phyloP scores from a whole-genome alignment of 2,888 invertebrate genomes.

The Tenthredo mesomela region DNA sequence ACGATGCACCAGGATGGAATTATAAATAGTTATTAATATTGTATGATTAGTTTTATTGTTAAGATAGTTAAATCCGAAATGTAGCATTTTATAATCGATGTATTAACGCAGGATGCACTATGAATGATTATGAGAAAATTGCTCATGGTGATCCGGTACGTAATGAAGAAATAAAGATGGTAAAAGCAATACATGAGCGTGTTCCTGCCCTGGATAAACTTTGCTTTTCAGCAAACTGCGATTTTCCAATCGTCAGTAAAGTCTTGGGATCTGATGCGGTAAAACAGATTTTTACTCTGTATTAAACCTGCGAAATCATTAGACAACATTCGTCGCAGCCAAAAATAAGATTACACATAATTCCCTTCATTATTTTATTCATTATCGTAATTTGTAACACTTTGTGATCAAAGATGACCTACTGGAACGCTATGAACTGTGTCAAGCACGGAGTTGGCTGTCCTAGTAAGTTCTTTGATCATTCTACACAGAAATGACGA shows the following conservation, averaged over 20 bases:
- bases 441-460: conserved; percentile 80
- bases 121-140: conserved; percentile 76
- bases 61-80: not conserved
- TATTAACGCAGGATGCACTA: conserved; percentile 74
- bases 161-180: conserved; percentile 74
- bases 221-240: conserved; percentile 78
- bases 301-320: not conserved
- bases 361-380: conserved; percentile 56
- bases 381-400: not conserved
- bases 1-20: not conserved
- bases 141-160: conserved; percentile 75
- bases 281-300: conserved; percentile 75
- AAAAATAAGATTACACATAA: not conserved
- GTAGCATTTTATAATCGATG: not conserved
- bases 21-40: not conserved
- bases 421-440: conserved; percentile 80
- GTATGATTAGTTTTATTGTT: not conserved
- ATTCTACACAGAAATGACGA: not conserved
- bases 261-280: conserved; percentile 78
- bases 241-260: conserved; percentile 77
- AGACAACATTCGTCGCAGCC: not conserved
- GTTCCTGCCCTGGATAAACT: conserved; percentile 78
- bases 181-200: conserved; percentile 70
- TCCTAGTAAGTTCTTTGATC: conserved; percentile 71
- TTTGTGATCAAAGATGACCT: conserved; percentile 60